These are phyloP conservation scores for Acanthosepion pharaonis DNA, from an alignment of 2,888 invertebrate genomes.

Conservation along the genomic window DNA sequence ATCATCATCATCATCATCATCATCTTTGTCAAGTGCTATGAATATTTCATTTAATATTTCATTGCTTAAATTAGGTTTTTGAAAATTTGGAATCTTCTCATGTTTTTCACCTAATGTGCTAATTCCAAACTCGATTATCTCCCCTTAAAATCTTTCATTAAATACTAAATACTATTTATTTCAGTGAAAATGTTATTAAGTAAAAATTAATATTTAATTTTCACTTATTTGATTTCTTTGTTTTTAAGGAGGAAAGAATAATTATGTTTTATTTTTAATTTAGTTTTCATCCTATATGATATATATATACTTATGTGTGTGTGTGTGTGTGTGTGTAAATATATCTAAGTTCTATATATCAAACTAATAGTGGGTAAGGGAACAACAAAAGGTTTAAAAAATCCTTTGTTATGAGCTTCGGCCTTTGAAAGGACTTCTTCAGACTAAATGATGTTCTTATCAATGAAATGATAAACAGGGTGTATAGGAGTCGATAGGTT, in stretches of 20 bases:
- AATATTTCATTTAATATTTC: constrained; percentile 22
- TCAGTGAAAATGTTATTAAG: neutral
- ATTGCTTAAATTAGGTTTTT: neutral
- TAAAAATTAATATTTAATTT: neutral
- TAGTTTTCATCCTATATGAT: neutral
- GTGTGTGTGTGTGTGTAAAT: too few species aligned
- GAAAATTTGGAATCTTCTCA: neutral
- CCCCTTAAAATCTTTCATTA: neutral
- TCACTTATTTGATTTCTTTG: neutral
- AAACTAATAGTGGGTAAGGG: too few species aligned
- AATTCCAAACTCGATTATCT: neutral
- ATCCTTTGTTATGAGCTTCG: too few species aligned
- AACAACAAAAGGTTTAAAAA: too few species aligned
- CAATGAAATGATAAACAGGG: too few species aligned
- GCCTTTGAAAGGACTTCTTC: too few species aligned
- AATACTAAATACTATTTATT: neutral
- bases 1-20: neutral
- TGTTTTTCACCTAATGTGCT: neutral
- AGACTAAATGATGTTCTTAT: too few species aligned
- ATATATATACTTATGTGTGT: neutral
- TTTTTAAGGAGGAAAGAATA: neutral
- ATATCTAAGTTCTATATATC: too few species aligned
- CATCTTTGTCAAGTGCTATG: neutral
- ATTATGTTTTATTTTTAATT: neutral
- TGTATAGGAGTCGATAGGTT: too few species aligned